phyloP scores from a whole-genome alignment of 1,140 invertebrate genomes.

The Manduca sexta region DNA sequence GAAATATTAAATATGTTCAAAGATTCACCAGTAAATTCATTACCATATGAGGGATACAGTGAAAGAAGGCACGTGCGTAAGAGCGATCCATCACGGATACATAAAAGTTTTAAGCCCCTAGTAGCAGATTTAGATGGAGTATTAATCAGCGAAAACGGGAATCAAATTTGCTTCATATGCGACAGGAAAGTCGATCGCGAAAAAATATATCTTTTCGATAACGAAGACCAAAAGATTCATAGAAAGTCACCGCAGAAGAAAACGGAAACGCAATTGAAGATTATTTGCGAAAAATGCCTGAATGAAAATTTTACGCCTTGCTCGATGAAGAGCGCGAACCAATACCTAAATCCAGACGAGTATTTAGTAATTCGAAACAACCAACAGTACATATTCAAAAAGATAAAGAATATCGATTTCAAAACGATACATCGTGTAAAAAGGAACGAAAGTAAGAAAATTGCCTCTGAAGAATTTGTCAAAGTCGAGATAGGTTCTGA shows the following conservation, averaged over 20 bases:
- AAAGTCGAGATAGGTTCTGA: slow-evolving; percentile 54
- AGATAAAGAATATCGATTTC: slow-evolving; percentile 31
- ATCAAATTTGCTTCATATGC: slow-evolving; percentile 55
- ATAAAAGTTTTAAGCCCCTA: slow-evolving; percentile 41
- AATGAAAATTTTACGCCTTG: slow-evolving; percentile 48
- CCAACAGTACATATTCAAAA: slow-evolving; percentile 60
- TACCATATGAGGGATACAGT: slow-evolving; percentile 42
- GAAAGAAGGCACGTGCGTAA: slow-evolving; percentile 52
- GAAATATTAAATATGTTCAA: slow-evolving; percentile 65
- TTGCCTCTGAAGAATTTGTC: slow-evolving; percentile 32
- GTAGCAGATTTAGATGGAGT: slow-evolving; percentile 30
- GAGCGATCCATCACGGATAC: slow-evolving; percentile 47
- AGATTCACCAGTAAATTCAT: slow-evolving; percentile 50
- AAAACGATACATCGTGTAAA: slow-evolving; percentile 10
- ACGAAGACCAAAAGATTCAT: slow-evolving; percentile 59
- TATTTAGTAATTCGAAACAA: slow-evolving; percentile 63
- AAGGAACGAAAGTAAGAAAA: slow-evolving; percentile 11
- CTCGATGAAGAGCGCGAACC: slow-evolving; percentile 43
- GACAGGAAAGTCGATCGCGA: slow-evolving; percentile 46
- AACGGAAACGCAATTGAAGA: slow-evolving; percentile 43
- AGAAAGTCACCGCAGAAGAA: slow-evolving; percentile 45
- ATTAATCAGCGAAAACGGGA: slow-evolving; percentile 25
- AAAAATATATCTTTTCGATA: slow-evolving; percentile 60
- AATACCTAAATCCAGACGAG: slow-evolving; percentile 50
- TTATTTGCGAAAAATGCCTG: slow-evolving; percentile 52